These are phyloP conservation scores for Synergus japonicus DNA, from an alignment of 2,888 invertebrate species.

Conservation along the genomic window DNA sequence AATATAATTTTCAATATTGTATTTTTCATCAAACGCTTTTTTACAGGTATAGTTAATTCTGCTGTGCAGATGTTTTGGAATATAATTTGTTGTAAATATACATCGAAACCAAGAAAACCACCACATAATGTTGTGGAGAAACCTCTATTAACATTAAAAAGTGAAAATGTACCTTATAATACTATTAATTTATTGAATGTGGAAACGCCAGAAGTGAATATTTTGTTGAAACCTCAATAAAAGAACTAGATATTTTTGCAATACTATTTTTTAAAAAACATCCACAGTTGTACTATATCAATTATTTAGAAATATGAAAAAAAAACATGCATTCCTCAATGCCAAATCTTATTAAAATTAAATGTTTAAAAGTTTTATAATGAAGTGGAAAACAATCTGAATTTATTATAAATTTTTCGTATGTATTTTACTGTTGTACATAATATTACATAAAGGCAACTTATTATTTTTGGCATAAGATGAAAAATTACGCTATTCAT, in stretches of 20 bases:
- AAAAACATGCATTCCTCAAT: background rate
- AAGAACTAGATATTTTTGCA: conserved; percentile 6
- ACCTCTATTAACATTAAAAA: conserved; percentile 32
- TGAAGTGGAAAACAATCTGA: background rate
- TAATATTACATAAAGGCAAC: background rate
- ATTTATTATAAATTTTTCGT: background rate
- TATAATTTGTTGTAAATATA: conserved; percentile 64
- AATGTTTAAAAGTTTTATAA: background rate
- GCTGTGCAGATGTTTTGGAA: conserved; percentile 70
- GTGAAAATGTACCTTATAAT: conserved; percentile 46
- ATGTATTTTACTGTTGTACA: background rate
- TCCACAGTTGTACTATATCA: no score
- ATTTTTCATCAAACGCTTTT: background rate
- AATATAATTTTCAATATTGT: no score
- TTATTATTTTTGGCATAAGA: background rate
- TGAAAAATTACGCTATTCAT: background rate
- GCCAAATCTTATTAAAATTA: background rate
- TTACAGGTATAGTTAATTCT: conserved; percentile 68
- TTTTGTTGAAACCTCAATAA: conserved; percentile 62
- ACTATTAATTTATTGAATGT: conserved; percentile 64
- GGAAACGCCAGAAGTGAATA: conserved; percentile 59
- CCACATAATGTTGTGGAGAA: background rate
- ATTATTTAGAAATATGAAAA: no score
- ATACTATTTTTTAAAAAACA: no score
- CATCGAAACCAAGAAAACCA: conserved; percentile 47